These are phyloP conservation scores for Danio tinwini DNA, from an alignment of 2,797 vertebrate species.

Conservation along the genomic window DNA sequence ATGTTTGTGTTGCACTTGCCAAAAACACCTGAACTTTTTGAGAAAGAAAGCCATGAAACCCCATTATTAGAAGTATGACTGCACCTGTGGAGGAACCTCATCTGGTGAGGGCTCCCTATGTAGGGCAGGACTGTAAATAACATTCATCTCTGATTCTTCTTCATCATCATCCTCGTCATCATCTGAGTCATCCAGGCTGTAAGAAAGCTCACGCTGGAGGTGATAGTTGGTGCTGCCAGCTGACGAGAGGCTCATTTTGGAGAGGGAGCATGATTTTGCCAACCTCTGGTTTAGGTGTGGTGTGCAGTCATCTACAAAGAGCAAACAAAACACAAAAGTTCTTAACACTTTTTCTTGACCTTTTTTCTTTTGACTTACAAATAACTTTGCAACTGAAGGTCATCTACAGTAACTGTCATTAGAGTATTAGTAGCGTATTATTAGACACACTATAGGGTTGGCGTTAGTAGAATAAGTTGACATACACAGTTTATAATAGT, in stretches of 20 bases:
- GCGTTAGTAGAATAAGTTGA: no score
- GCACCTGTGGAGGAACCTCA: slow-evolving; percentile 36
- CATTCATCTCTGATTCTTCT: slow-evolving; percentile 1
- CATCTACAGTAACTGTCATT: no score
- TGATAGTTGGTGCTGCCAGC: slow-evolving; percentile 44
- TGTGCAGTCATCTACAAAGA: slow-evolving; percentile 10
- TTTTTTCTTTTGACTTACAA: no score
- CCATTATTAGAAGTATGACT: neutral
- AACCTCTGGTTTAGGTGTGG: slow-evolving; percentile 17
- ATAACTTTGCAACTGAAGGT: no score
- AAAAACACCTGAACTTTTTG: neutral
- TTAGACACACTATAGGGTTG: no score
- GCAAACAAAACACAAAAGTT: neutral
- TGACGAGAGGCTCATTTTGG: slow-evolving; percentile 62
- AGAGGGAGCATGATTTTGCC: slow-evolving; percentile 51
- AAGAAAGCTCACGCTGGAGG: slow-evolving; percentile 24
- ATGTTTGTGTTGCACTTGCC: neutral
- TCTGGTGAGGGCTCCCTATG: slow-evolving; percentile 32
- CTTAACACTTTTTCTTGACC: no score
- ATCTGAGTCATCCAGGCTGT: slow-evolving; percentile 44
- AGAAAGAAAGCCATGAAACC: neutral
- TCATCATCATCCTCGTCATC: slow-evolving; percentile 46
- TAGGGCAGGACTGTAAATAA: neutral
- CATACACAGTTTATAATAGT: no score
- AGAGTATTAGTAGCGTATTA: no score